Conservation (phyloP, 2,113 vertebrate genomes). For the Mustelus asterias region DNA sequence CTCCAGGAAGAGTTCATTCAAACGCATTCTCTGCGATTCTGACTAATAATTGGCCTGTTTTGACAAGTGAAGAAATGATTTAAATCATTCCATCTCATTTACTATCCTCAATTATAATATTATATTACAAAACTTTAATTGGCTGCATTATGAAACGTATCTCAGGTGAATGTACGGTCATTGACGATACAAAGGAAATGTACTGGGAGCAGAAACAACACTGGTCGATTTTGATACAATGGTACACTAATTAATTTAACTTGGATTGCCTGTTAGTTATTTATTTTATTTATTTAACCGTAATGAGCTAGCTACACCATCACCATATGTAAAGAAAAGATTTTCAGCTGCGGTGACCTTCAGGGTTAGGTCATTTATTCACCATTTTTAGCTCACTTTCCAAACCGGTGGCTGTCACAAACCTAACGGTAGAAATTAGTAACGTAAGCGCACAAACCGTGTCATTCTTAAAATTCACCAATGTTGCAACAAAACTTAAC, state of each 20-base stretch:
- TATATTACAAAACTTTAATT: neutral
- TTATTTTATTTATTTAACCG: neutral
- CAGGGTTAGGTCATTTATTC: neutral
- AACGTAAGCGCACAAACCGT: neutral
- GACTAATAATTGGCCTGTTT: neutral
- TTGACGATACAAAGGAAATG: neutral
- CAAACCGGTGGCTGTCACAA: neutral
- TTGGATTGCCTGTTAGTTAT: neutral
- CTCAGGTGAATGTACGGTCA: neutral
- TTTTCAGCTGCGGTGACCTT: neutral
- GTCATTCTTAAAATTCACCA: neutral
- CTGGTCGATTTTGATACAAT: neutral
- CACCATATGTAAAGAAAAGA: neutral
- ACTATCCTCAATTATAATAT: neutral
- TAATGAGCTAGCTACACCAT: neutral
- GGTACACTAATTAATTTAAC: neutral
- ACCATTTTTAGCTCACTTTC: neutral
- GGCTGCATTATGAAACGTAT: neutral
- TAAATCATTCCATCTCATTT: neutral
- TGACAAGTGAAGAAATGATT: neutral
- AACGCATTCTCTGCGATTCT: neutral
- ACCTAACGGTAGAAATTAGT: no score
- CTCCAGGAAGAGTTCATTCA: neutral
- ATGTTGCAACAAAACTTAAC: neutral
- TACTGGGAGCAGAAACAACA: neutral